Percentiles rank a stretch among this genome's conserved stretches.
Conservation (phyloP, 2,113 vertebrate species). For the Elaphurus davidianus region DNA sequence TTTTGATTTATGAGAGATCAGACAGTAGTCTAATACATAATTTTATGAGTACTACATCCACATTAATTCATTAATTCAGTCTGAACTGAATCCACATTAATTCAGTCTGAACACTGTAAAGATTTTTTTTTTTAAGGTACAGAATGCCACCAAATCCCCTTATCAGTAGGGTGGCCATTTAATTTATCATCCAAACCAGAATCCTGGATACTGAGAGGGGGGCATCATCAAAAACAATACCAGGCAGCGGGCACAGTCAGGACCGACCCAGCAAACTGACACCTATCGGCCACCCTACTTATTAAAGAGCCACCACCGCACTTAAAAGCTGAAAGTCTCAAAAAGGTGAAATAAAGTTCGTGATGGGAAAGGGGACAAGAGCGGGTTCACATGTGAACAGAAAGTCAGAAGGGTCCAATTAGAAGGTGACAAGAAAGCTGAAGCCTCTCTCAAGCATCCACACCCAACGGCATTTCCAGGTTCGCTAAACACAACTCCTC, state of each 20-base stretch:
- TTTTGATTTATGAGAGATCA: constrained; percentile 4
- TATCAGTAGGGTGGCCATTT: neutral
- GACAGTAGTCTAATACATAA: neutral
- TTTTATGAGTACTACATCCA: neutral
- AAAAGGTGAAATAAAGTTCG: neutral
- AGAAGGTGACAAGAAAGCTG: neutral
- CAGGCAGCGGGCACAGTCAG: neutral
- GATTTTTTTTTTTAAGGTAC: neutral
- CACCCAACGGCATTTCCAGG: neutral
- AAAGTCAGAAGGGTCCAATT: neutral
- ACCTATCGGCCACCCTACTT: neutral
- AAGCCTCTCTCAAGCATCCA: neutral
- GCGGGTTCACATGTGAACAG: neutral
- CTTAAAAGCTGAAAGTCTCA: neutral
- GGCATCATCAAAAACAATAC: neutral
- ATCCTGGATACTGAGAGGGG: neutral
- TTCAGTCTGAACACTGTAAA: neutral
- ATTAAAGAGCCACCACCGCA: neutral
- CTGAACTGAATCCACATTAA: neutral
- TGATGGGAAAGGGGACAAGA: neutral
- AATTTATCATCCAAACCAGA: neutral
- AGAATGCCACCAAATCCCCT: neutral
- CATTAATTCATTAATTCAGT: neutral
- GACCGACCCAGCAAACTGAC: neutral
- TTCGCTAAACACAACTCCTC: neutral